Evolutionary conservation across 2,888 invertebrate species (phyloP).

Genomic region (Portevinia maculata): DNA sequence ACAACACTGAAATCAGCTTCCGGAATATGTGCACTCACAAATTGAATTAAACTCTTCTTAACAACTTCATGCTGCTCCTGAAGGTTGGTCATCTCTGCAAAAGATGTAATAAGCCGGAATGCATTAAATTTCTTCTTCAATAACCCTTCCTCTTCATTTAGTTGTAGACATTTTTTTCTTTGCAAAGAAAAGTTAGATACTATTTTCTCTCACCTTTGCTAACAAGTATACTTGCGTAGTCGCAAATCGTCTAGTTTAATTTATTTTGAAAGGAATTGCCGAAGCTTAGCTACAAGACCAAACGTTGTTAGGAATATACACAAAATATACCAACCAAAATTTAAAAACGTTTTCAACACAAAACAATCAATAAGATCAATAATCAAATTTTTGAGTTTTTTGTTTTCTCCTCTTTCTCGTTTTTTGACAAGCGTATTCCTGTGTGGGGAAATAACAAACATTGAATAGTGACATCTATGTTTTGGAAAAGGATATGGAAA

Average conservation of each 20-base stretch:
- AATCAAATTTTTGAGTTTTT: constrained; percentile 69
- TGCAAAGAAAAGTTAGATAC: neutral
- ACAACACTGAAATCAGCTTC: constrained; percentile 91
- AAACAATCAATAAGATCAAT: constrained; percentile 73
- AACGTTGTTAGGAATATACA: constrained; percentile 45
- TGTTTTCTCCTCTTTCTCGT: constrained; percentile 53
- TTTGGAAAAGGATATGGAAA: neutral
- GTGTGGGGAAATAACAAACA: constrained; percentile 23
- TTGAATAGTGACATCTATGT: constrained; percentile 30
- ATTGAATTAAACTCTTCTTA: constrained; percentile 91
- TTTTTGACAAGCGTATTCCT: constrained; percentile 60
- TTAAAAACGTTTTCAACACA: constrained; percentile 57
- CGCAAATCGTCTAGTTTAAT: constrained; percentile 33
- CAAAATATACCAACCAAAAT: constrained; percentile 57
- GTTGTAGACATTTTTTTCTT: constrained; percentile 53
- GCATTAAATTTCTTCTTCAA: constrained; percentile 21
- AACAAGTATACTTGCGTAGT: constrained; percentile 21
- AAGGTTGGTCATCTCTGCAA: constrained; percentile 81
- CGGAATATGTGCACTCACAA: constrained; percentile 91
- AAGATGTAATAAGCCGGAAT: constrained; percentile 1
- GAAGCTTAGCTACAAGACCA: constrained; percentile 19
- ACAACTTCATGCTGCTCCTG: constrained; percentile 85
- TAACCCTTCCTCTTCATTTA: constrained; percentile 21
- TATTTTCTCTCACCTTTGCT: constrained; percentile 43
- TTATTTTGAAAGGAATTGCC: constrained; percentile 14